Evolutionary conservation across 2,797 vertebrate genomes (phyloP).

Genomic region (Neostethus bicornis): DNA sequence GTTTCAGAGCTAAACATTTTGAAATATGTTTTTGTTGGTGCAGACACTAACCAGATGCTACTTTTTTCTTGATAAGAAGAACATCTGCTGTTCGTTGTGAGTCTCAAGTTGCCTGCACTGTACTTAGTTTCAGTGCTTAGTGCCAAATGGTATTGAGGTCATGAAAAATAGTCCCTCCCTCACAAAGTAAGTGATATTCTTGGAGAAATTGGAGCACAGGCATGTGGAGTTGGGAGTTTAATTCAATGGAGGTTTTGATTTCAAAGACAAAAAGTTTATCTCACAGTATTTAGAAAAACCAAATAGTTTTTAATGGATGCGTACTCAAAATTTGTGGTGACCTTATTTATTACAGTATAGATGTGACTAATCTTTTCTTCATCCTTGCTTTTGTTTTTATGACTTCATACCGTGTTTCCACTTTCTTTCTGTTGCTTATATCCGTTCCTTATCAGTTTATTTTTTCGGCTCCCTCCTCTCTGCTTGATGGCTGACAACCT

Average conservation of each 20-base stretch:
- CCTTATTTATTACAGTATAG: conserved; percentile 56
- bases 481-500: conserved; percentile 58
- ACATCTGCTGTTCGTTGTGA: conserved; percentile 48
- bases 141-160: conserved; percentile 60
- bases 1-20: conserved; percentile 36
- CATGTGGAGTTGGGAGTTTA: conserved; percentile 31
- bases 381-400: conserved; percentile 12
- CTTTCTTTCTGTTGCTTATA: conserved; percentile 24
- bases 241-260: conserved; percentile 61
- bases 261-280: conserved; percentile 37
- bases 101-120: conserved; percentile 47
- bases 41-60: conserved; percentile 39
- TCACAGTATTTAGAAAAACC: too few relatives aligned
- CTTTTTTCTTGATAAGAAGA: conserved; percentile 33
- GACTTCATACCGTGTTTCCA: conserved; percentile 8
- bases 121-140: conserved; percentile 41
- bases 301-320: too few relatives aligned
- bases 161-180: conserved; percentile 34
- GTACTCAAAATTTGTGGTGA: too few relatives aligned
- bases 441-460: conserved; percentile 60
- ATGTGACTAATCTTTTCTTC: conserved; percentile 29
- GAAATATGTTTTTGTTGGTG: conserved; percentile 19
- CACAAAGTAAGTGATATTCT: conserved; percentile 34
- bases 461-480: conserved; percentile 60
- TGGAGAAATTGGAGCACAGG: conserved; percentile 49